Evolutionary conservation across 2,797 vertebrate species (phyloP).

Genomic region (Hyperoplus lanceolatus): DNA sequence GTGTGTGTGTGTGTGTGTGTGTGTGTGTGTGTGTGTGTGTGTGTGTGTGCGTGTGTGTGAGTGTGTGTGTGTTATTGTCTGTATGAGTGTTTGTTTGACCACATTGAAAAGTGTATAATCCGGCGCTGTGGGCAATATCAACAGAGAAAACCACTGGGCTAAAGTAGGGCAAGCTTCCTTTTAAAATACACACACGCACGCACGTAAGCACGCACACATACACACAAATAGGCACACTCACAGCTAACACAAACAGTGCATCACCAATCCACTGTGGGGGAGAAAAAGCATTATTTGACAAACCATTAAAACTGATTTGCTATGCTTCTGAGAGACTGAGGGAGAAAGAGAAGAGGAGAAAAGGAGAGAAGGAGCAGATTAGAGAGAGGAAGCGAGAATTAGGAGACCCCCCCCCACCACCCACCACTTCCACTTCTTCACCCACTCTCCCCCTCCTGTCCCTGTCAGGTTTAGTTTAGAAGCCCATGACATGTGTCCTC

Average conservation of each 20-base stretch:
- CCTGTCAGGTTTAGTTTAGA: conserved; percentile 73
- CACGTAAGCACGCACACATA: conserved; percentile 32
- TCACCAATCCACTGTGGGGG: conserved; percentile 76
- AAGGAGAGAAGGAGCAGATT: conserved; percentile 50
- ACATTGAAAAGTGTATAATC: conserved; percentile 79
- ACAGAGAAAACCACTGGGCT: conserved; percentile 77
- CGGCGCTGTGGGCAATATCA: conserved; percentile 78
- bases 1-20: too few relatives aligned
- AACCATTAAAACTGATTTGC: conserved; percentile 83
- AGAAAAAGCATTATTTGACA: conserved; percentile 82
- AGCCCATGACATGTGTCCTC: conserved; percentile 71
- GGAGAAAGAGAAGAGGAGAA: conserved; percentile 35
- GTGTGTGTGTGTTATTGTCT: too few relatives aligned
- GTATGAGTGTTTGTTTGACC: conserved; percentile 52
- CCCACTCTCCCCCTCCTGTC: conserved; percentile 29
- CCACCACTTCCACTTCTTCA: conserved; percentile 34
- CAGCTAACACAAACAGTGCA: conserved; percentile 71
- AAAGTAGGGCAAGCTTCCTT: conserved; percentile 82
- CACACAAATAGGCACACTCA: conserved; percentile 30
- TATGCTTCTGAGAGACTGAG: conserved; percentile 77
- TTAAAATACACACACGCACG: conserved; percentile 63
- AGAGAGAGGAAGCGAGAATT: conserved; percentile 71
- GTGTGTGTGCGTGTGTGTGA: too few relatives aligned
- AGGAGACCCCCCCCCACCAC: conserved; percentile 43
- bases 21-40: too few relatives aligned